Evolutionary conservation across 2,797 vertebrate genomes (phyloP), one percentile per base, ranked within the genome.

Genomic region (Hephaestus fuliginosus): DNA sequence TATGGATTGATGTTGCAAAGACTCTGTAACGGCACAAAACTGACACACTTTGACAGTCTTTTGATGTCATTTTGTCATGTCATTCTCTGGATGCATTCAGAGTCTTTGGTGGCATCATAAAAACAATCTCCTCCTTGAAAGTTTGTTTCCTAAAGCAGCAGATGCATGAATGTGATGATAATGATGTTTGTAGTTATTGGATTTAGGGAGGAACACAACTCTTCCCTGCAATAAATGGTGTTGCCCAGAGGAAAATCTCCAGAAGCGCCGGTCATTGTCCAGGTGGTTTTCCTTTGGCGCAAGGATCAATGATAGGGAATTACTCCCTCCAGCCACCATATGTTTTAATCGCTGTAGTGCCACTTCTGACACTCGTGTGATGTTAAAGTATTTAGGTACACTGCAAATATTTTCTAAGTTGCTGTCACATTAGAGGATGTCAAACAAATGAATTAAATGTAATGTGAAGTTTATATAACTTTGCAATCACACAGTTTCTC

Each of bases 331-430:
- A 90, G 62, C 64, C 52, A 68, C 36, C 14, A 28, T 74, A 77
- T 81, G 68, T 76, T 88, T 82, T 66, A 85, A 81, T 76, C 8
- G 13, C 85, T 81, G 41, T 61, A 57, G 60, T 72, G 65, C 76
- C 77, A 67, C 57, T 57, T 57, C 22, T 61, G 67, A 70, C 64
- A n/a, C 52, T 17, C n/a, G 43, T 30, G 55, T 57, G 53, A 20
- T 61, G 12, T 46, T 33, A 11, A 36, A 18, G 7, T 46, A 46
- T 61, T 56, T n/a, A n/a, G 2, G 12, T 17, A 5, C 13, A 20
- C 15, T 48, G 9, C 70, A 67, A 8, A 22, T 39, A 5, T 46
- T 49, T 33, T 48, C 6, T 14, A 63, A 69, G 25, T 57, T 56
- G 28, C 5, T 48, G 63, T 41, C n/a, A 52, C 15, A 61, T 14